phyloP scores from a whole-genome alignment of 2,888 invertebrate species.

The Parasteatoda lunata region DNA sequence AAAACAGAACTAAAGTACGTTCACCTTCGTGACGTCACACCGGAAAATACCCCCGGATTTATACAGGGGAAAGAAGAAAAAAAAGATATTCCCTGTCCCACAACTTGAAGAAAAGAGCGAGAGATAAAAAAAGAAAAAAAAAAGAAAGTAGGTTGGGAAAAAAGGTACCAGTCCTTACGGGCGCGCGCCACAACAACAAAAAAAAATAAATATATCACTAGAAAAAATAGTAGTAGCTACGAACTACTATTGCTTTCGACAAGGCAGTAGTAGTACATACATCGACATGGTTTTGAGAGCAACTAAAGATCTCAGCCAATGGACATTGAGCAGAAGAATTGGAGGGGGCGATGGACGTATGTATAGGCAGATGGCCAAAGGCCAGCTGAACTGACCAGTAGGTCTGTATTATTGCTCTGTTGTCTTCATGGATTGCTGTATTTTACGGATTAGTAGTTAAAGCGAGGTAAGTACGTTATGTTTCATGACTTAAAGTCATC shows the following conservation, averaged over 20 bases:
- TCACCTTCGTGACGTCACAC: conserved; percentile 15
- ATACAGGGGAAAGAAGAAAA: background rate
- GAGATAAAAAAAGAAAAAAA: conserved; percentile 7
- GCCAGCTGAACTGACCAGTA: conserved; percentile 52
- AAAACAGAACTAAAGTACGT: conserved; percentile 2
- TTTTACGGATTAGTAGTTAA: background rate
- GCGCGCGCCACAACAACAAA: background rate
- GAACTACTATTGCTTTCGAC: conserved; percentile 3
- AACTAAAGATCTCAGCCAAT: conserved; percentile 44
- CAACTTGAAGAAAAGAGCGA: background rate
- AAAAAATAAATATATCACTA: conserved; percentile 11
- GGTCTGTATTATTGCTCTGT: background rate
- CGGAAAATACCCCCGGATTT: background rate
- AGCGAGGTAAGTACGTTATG: background rate
- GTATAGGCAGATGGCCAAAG: conserved; percentile 51
- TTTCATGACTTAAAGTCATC: background rate
- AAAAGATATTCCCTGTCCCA: background rate
- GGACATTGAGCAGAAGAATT: conserved; percentile 40
- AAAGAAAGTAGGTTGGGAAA: conserved; percentile 4
- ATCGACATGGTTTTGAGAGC: conserved; percentile 6
- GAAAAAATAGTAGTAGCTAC: background rate
- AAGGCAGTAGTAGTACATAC: background rate
- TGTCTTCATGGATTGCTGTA: background rate
- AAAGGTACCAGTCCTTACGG: background rate
- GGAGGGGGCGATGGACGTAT: conserved; percentile 39